Conservation (phyloP, 2,888 invertebrate species). For the Ferrisia virgata region DNA sequence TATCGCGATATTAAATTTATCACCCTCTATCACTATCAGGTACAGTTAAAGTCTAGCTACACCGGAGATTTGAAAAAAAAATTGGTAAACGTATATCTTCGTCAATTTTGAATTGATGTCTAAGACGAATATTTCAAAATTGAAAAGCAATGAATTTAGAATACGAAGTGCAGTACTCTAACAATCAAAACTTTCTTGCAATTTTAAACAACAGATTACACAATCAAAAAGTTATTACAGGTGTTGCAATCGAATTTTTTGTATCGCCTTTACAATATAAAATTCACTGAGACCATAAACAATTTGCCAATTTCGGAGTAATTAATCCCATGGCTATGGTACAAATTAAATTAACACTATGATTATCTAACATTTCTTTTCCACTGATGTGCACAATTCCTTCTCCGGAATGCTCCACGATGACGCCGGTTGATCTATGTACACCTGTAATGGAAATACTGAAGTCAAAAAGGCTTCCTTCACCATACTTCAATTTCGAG, state of each 20-base stretch:
- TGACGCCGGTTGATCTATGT: conserved; percentile 62
- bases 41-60: too few species aligned
- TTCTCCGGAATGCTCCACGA: conserved; percentile 69
- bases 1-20: too few species aligned
- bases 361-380: conserved; percentile 73
- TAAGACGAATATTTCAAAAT: too few species aligned
- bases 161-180: too few species aligned
- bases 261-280: background rate
- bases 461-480: background rate
- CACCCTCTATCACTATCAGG: too few species aligned
- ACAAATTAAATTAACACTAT: conserved; percentile 81
- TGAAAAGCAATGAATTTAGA: too few species aligned
- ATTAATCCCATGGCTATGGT: conserved; percentile 70
- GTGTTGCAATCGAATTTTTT: background rate
- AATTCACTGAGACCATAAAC: conserved; percentile 57
- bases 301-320: conserved; percentile 64
- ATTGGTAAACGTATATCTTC: too few species aligned
- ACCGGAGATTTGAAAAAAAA: too few species aligned
- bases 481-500: background rate
- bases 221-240: background rate
- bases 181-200: too few species aligned
- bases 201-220: too few species aligned
- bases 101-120: too few species aligned
- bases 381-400: conserved; percentile 75
- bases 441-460: conserved; percentile 57